Evolutionary conservation across 2,797 vertebrate species (phyloP).

Genomic region (Parambassis ranga): DNA sequence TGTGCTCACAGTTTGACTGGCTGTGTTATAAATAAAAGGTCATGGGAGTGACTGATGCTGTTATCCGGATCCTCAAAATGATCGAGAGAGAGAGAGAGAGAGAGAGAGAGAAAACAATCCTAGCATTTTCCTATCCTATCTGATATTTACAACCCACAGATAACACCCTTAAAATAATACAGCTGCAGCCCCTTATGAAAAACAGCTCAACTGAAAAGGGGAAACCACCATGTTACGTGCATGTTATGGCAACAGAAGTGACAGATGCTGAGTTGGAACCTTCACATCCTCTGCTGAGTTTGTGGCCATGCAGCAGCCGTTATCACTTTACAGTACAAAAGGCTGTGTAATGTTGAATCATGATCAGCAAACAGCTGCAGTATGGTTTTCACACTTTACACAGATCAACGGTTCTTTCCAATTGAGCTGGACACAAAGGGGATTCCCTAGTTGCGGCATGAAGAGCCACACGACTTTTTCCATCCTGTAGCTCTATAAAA

Average conservation of each 20-base stretch:
- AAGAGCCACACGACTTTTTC: conserved; percentile 24
- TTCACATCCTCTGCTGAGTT: conserved; percentile 23
- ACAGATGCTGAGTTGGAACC: conserved; percentile 43
- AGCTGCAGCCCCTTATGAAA: conserved; percentile 44
- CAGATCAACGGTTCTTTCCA: conserved; percentile 52
- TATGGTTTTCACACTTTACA: conserved; percentile 37
- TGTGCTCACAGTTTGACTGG: conserved; percentile 45
- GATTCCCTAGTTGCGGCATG: conserved; percentile 43
- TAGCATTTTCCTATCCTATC: conserved; percentile 13
- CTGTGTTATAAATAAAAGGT: conserved; percentile 35
- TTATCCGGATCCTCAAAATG: background rate
- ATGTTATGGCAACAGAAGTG: conserved; percentile 60
- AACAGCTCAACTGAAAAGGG: conserved; percentile 28
- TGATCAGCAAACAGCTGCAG: conserved; percentile 56
- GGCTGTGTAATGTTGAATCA: conserved; percentile 55
- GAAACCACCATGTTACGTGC: conserved; percentile 43
- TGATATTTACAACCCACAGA: conserved; percentile 35
- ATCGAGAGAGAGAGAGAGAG: too few species aligned
- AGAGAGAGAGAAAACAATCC: too few species aligned
- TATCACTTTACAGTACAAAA: conserved; percentile 23
- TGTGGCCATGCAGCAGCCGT: conserved; percentile 26
- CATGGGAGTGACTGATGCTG: conserved; percentile 25
- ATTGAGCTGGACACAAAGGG: conserved; percentile 51
- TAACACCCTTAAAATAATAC: conserved; percentile 35
- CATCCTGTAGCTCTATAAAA: conserved; percentile 21